Base-by-base conservation (phyloP, 1,140 invertebrate genomes). In the Acromyrmex echinatior region DNA sequence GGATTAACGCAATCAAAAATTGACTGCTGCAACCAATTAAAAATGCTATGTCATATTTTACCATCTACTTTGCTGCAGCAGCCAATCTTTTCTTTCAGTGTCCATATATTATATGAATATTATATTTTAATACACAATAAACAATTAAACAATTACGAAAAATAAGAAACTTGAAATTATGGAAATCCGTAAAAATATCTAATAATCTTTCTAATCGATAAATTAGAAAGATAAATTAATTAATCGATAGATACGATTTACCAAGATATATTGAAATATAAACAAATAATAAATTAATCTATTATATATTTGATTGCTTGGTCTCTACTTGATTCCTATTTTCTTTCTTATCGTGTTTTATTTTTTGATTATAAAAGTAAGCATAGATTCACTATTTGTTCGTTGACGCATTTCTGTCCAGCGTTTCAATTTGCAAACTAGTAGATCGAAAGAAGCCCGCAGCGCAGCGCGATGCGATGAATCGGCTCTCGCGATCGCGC, bases 401-500 rank as follows among this genome's bases (percentile, higher is more conserved):
- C 35, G 28, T 16, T 53, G 14, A 56, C 16, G n/a, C n/a, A 56
- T 49, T 18, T 5, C n/a, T 53, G 66, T 10, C 21, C 35, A 35
- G 5, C 14, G 49, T 84, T 84, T 84, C 80, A 63, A 84, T 76
- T 62, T 49, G 56, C 80, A 65, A 76, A 28, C n/a, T n/a, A 21
- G 39, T 51, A 35, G 70, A 28, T 82, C 80, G 53, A 62, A 62
- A 74, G 39, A 12, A 76, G 39, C 39, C 25, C 18, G 16, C n/a
- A 35, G 56, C 39, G 53, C 35, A 35, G 56, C 39, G 53, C 35
- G 56, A 31, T 31, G n/a, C 78, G 79, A 82, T 56, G 51, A 56
- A 81, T 81, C 78, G 78, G 51, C 49, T 56, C 31, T 39, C 53
- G 79, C 79, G 39, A 81, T 81, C 79, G 35, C 31, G 10, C 78